Base-by-base conservation (phyloP, 2,888 invertebrate genomes). In the Xestia rhomboidea region DNA sequence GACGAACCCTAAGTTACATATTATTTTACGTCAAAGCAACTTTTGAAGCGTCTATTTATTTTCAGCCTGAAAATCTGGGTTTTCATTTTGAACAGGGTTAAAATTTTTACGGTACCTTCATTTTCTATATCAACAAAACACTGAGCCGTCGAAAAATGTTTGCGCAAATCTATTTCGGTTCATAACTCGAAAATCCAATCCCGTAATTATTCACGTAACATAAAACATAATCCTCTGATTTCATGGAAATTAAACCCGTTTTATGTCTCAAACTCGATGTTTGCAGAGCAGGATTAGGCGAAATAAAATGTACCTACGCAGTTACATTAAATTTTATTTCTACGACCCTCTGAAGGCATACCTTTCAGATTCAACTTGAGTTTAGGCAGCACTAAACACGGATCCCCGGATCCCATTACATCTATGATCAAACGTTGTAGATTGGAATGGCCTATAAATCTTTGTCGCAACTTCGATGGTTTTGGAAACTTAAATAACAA, bases 171-270 rank as follows among this genome's bases (percentile, higher is more conserved):
- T 72, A 72, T 76, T 72, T 72, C 63, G 18, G 49, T 77, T 24
- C 68, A 60, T 46, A 73, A 54, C 76, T 73, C 46, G 62, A 66
- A 84, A 77, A 84, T 68, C 46, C n/a, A 41, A 75, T 46, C 51
- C 49, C 24, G 60, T 76, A 71, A 84, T 83, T 73, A 71, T 77
- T 74, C 82, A 73, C 77, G 85, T 77, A 34, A 82, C 82, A 74
- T 73, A 81, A 70, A 83, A 76, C 76, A 68, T 70, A 76, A 85
- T 68, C 57, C 64, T 71, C 38, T 63, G 75, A 81, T 85, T 85
- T 83, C 79, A 82, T 67, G 68, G 73, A 80, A 73, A 84, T 81
- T 81, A 84, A 81, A 78, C 82, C n/a, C 70, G 54, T 79, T 81
- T 83, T 77, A 83, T 68, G 62, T 69, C 38, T 69, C 24, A 49